Base-by-base conservation (phyloP, 1,140 invertebrate species). In the Capitella teleta region DNA sequence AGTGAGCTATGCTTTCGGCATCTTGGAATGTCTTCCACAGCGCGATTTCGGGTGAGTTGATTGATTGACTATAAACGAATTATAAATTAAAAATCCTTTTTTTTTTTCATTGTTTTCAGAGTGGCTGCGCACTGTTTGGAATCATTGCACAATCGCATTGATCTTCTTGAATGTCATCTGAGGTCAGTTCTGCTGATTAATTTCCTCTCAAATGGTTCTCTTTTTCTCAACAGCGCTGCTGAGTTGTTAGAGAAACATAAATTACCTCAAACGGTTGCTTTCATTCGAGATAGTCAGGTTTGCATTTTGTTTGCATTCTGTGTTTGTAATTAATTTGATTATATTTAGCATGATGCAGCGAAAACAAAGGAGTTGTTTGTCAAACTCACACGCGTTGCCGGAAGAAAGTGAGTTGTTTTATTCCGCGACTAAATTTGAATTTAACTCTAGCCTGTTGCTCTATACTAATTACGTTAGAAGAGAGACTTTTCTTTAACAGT, bases 1-100 rank as follows among this genome's bases (percentile, higher is more conserved):
- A 59, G 55, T 75, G n/a, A 55, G 63, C 6, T 57, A 66, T 18
- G 70, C 73, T 6, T 61, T 68, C 47, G 59, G 63, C 21, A 74
- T 78, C 49, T 56, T 78, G n/a, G 64, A 73, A 52, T 77, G 75
- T 64, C 58, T 78, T 28, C 76, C 76, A 25, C 61, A 72, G 40
- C 61, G 68, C 56, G 59, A 57, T 28, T 59, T 57, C 50, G 59
- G 62, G 62, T 67, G 54, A 59, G 62, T 60, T 30, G 25, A 14
- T 16, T 40, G 21, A 8, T 21, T 38, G 12, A 37, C 2, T 37
- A 5, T 37, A 18, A 40, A 18, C 25, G 21, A 24, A 16, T 40
- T 40, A n/a, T n/a, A n/a, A n/a, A n/a, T n/a, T n/a, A n/a, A n/a
- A n/a, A n/a, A n/a, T n/a, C n/a, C n/a, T n/a, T n/a, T n/a, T n/a